Base-by-base conservation (phyloP, 2,113 vertebrate species). In the Dasypus novemcinctus region DNA sequence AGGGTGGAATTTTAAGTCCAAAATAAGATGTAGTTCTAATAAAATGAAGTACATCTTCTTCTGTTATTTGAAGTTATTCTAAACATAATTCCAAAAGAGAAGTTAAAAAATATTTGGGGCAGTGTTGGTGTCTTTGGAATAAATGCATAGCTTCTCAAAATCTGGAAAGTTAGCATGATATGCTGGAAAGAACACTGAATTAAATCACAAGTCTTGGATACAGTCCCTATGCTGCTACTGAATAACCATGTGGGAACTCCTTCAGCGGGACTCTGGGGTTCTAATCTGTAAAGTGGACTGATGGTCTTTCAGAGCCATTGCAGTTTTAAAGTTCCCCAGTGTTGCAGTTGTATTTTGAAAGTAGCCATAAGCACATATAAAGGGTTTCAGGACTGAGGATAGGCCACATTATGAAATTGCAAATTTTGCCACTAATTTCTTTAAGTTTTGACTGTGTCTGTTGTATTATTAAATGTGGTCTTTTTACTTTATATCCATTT, bases 51-150 rank as follows among this genome's bases (percentile, higher is more conserved):
- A 81, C 29, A 17, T 75, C 1, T 94, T 94, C 33, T 88, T 61
- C 38, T 93, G n/a, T 87, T 94, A 78, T 63, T 43, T 68, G n/a
- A 85, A 84, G 87, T 63, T 15, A 87, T 92, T 72, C 72, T 81
- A 87, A 79, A 81, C 49, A 49, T 38, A 87, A 18, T 87, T 96
- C 49, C 72, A 49, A 59, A 94, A n/a, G 18, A 91, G 8, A 20
- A 87, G 17, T 59, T 90, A 11, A 72, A 1, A 87, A 90, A 79
- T 80, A n/a, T 90, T 85, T 69, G 64, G 23, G 63, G 57, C 54
- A 91, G 0, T 11, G 3, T 80, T 23, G 21, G 3, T 91, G 46
- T 82, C 43, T 75, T 92, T 92, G 15, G 91, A 92, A 93, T 86
- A 81, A 90, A 84, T 21, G 12, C 63, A 41, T 29, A 76, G 38